phyloP scores from a whole-genome alignment of 2,797 vertebrate genomes.

The Astyanax mexicanus region DNA sequence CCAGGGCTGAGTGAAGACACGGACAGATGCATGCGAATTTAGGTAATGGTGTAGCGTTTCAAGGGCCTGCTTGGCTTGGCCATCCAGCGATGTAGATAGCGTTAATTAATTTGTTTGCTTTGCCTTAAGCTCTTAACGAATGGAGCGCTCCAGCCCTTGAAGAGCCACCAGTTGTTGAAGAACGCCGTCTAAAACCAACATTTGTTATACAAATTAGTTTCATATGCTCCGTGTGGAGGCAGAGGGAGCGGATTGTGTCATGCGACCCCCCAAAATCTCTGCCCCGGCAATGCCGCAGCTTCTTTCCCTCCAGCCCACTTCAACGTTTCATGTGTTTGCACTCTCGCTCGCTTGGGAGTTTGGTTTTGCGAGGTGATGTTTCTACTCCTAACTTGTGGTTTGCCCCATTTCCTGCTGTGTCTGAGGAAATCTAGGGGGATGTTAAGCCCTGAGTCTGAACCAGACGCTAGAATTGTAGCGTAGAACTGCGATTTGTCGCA shows the following conservation, averaged over 20 bases:
- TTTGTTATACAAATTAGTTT: slow-evolving; percentile 87
- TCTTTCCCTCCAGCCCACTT: slow-evolving; percentile 54
- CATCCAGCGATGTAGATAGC: slow-evolving; percentile 81
- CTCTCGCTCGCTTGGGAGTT: slow-evolving; percentile 58
- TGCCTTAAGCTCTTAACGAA: slow-evolving; percentile 80
- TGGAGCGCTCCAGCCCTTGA: slow-evolving; percentile 72
- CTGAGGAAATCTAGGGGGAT: slow-evolving; percentile 54
- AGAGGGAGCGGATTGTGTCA: slow-evolving; percentile 63
- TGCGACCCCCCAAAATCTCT: slow-evolving; percentile 67
- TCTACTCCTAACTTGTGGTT: slow-evolving; percentile 68
- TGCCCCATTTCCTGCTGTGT: slow-evolving; percentile 57
- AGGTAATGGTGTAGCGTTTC: slow-evolving; percentile 83
- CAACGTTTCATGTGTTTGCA: slow-evolving; percentile 52
- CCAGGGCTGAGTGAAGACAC: slow-evolving; percentile 54
- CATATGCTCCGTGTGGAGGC: slow-evolving; percentile 79
- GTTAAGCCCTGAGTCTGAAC: slow-evolving; percentile 19
- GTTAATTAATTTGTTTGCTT: slow-evolving; percentile 91
- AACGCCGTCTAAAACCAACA: slow-evolving; percentile 82
- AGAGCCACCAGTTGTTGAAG: slow-evolving; percentile 78
- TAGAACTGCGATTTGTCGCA: slow-evolving; percentile 18
- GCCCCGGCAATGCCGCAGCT: slow-evolving; percentile 51
- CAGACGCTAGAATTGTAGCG: slow-evolving; percentile 5
- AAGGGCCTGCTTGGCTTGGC: slow-evolving; percentile 81
- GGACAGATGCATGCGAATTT: slow-evolving; percentile 86
- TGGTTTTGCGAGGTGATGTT: slow-evolving; percentile 68